Percentiles rank a stretch among this genome's conserved stretches.
Conservation (phyloP, 2,113 vertebrate genomes). For the Erythrocebus patas region DNA sequence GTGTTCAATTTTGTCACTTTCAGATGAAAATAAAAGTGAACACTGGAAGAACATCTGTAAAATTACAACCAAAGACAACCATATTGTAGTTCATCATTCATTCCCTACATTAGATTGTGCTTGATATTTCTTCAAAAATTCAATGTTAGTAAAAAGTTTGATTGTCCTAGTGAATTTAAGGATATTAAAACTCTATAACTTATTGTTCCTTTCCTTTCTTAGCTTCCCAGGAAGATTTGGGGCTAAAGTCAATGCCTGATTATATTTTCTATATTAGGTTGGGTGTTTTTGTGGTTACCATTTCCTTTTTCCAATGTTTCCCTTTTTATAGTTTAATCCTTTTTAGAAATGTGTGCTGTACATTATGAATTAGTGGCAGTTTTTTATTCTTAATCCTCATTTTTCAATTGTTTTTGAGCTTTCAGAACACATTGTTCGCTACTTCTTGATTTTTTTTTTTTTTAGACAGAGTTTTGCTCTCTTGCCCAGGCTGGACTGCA, state of each 20-base stretch:
- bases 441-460: not conserved
- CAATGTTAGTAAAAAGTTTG: not conserved
- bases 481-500: not conserved
- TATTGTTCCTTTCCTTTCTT: not conserved
- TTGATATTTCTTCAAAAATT: not conserved
- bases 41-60: not conserved
- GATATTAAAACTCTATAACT: not conserved
- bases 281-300: not conserved
- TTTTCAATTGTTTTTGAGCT: not conserved
- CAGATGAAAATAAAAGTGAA: not conserved
- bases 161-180: not conserved
- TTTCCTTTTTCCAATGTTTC: not conserved
- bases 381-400: not conserved
- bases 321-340: not conserved
- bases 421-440: not conserved
- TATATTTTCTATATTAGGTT: not conserved
- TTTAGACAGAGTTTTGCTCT: too few relatives aligned
- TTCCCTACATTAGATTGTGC: not conserved
- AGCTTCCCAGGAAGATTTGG: not conserved
- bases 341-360: not conserved
- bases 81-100: not conserved
- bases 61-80: not conserved
- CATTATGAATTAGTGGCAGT: not conserved
- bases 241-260: conserved; percentile 2
- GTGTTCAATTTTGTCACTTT: not conserved